A percentile compares a stretch with the other conserved stretches of the same genome.
phyloP scores from a whole-genome alignment of 2,888 invertebrate species.

The Stictocephala bisonia region DNA sequence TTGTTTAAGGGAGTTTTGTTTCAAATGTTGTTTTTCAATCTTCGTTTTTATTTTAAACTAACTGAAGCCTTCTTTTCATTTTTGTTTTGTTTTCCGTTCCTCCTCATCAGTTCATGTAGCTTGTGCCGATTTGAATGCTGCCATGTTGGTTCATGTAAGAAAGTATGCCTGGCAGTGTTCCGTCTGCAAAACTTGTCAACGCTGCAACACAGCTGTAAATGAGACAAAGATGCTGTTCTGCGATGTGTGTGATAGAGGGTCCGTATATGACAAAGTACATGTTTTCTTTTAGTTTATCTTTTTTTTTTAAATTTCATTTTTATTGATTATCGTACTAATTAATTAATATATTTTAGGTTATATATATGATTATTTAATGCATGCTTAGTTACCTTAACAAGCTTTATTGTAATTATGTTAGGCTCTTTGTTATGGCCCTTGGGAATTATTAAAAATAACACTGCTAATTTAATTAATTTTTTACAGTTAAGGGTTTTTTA shows the following conservation, averaged over 20 bases:
- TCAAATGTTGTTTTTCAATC: too few species aligned
- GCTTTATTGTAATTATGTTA: too few species aligned
- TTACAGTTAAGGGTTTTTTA: too few species aligned
- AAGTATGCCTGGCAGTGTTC: constrained; percentile 94
- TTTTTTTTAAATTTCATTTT: background rate
- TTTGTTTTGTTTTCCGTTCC: constrained; percentile 27
- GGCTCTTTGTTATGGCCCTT: too few species aligned
- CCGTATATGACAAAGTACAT: constrained; percentile 53
- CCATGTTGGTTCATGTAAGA: constrained; percentile 85
- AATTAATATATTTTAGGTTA: too few species aligned
- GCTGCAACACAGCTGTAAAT: constrained; percentile 83
- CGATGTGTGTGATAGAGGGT: constrained; percentile 92
- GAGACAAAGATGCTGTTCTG: constrained; percentile 95
- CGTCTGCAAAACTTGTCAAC: constrained; percentile 91
- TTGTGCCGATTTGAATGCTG: constrained; percentile 85
- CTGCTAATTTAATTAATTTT: too few species aligned
- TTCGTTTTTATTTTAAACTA: too few species aligned
- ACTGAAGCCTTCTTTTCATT: constrained; percentile 12
- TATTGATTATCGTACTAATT: background rate
- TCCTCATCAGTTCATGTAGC: constrained; percentile 73
- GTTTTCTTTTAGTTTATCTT: constrained; percentile 45
- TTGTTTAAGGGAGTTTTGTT: too few species aligned
- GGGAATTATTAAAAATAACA: too few species aligned
- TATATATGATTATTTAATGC: too few species aligned
- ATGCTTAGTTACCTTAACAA: too few species aligned